phyloP scores from a whole-genome alignment of 1,140 invertebrate genomes.

The Aleiodes sp. region DNA sequence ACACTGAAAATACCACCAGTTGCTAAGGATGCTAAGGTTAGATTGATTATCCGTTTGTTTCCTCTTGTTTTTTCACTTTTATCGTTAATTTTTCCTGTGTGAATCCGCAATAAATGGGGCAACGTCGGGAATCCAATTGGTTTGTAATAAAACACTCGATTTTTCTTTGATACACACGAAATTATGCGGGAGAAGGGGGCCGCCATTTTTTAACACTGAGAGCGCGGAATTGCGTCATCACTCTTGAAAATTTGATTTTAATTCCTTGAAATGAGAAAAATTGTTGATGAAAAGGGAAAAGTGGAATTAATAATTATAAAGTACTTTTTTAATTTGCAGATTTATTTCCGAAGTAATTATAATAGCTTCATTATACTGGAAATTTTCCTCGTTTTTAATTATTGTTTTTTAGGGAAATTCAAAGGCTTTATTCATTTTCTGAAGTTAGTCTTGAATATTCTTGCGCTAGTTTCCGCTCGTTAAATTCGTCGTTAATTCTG shows the following conservation, averaged over 20 bases:
- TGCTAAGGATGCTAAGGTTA: constrained; percentile 49
- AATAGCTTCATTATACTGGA: neutral
- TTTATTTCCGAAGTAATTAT: neutral
- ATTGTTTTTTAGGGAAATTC: neutral
- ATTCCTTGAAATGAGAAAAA: neutral
- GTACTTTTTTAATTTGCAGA: neutral
- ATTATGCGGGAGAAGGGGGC: constrained; percentile 33
- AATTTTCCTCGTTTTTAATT: neutral
- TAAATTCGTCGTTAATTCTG: constrained; percentile 44
- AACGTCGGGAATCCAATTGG: neutral
- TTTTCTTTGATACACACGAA: constrained; percentile 36
- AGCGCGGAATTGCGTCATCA: constrained; percentile 1
- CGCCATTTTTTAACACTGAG: constrained; percentile 46
- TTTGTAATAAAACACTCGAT: constrained; percentile 12
- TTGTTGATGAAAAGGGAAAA: neutral
- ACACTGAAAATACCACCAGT: constrained; percentile 41
- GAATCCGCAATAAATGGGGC: neutral
- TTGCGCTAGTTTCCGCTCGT: constrained; percentile 46
- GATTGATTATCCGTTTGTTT: constrained; percentile 19
- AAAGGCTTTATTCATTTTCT: constrained; percentile 41
- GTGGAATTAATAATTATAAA: no score
- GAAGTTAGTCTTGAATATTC: constrained; percentile 45
- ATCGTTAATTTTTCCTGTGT: constrained; percentile 22
- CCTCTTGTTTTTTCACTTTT: neutral
- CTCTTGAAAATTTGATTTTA: neutral